Conservation (phyloP, 2,888 invertebrate genomes). For the Palloptera scutellata region DNA sequence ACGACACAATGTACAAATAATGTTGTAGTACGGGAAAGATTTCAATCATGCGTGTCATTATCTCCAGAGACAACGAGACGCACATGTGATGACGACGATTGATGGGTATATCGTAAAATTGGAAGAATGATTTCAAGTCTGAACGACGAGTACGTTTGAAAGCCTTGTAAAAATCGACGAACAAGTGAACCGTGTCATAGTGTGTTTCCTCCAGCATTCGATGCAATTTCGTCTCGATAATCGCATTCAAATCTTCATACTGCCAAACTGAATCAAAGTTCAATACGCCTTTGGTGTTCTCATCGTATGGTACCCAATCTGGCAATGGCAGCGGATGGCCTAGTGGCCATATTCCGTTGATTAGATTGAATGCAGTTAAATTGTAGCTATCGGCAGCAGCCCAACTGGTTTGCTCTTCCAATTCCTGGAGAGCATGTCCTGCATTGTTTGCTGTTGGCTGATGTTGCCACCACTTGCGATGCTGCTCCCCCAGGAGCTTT, state of each 20-base stretch:
- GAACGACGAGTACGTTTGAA: conserved; percentile 72
- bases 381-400: conserved; percentile 61
- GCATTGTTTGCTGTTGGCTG: conserved; percentile 21
- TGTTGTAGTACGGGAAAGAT: conserved; percentile 74
- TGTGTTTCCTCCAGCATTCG: conserved; percentile 83
- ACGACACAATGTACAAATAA: conserved; percentile 80
- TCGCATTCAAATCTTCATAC: conserved; percentile 82
- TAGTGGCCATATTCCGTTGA: conserved; percentile 71
- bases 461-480: conserved; percentile 44
- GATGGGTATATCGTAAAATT: conserved; percentile 80
- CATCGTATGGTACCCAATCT: conserved; percentile 69
- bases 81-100: conserved; percentile 84
- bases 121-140: conserved; percentile 76
- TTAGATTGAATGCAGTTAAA: conserved; percentile 64
- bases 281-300: conserved; percentile 63
- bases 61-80: conserved; percentile 85
- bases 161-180: conserved; percentile 73
- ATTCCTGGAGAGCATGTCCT: conserved; percentile 33
- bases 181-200: conserved; percentile 90
- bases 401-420: conserved; percentile 42
- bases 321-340: conserved; percentile 80
- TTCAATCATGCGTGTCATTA: conserved; percentile 74
- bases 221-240: conserved; percentile 82
- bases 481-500: conserved; percentile 52
- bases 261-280: conserved; percentile 65